Percentiles rank a stretch among this genome's conserved stretches.
Conservation (phyloP, 2,113 vertebrate species). For the Sus scrofa region DNA sequence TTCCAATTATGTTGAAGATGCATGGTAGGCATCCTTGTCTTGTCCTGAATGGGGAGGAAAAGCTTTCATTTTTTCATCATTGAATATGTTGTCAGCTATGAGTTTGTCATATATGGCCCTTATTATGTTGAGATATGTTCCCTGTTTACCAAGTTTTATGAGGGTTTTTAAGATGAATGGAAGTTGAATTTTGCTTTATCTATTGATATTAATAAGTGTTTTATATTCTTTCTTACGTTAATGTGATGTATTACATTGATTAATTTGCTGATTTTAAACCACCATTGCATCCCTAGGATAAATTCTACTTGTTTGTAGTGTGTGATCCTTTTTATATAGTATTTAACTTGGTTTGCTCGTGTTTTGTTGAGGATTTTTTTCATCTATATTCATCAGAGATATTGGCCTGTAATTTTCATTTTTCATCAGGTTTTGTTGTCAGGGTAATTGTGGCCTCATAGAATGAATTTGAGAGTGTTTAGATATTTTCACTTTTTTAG, state of each 20-base stretch:
- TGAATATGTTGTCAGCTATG: not conserved
- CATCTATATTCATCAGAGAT: not conserved
- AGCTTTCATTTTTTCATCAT: too few species aligned
- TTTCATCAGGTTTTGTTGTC: not conserved
- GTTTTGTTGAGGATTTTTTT: conserved; percentile 31
- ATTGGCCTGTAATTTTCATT: not conserved
- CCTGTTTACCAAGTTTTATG: not conserved
- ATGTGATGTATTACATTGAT: not conserved
- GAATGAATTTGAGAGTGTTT: not conserved
- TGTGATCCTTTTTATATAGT: not conserved
- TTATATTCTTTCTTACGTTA: not conserved
- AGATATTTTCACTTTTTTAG: not conserved
- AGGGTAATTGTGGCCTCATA: not conserved
- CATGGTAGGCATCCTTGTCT: too few species aligned
- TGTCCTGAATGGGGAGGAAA: too few species aligned
- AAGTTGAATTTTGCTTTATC: not conserved
- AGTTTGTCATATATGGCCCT: not conserved
- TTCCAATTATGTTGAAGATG: not conserved
- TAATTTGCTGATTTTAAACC: not conserved
- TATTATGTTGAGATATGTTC: not conserved
- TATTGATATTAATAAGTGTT: not conserved
- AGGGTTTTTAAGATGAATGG: not conserved
- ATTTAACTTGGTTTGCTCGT: not conserved
- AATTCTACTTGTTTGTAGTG: not conserved
- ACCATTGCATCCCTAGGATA: not conserved